Percentiles rank a stretch among this genome's conserved stretches.
Evolutionary conservation across 2,888 invertebrate species (phyloP).

Genomic region (Hypercompe scribonia): DNA sequence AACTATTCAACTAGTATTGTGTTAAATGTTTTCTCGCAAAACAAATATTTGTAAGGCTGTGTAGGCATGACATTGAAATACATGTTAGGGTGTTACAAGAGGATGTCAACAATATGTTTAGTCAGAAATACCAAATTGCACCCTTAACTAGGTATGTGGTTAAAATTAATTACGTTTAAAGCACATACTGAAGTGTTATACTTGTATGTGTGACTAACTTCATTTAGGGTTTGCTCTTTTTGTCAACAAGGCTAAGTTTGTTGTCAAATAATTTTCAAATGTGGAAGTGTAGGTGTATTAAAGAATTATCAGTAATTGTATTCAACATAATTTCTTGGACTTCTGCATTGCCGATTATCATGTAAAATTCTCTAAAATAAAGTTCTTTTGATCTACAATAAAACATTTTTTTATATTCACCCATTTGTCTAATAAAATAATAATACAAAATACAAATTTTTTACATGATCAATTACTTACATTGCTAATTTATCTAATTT

Average conservation of each 20-base stretch:
- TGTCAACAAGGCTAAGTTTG: conserved; percentile 75
- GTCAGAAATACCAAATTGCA: conserved; percentile 69
- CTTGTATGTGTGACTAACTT: conserved; percentile 72
- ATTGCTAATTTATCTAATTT: neutral
- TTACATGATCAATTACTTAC: neutral
- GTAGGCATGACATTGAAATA: conserved; percentile 61
- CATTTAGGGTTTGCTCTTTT: conserved; percentile 73
- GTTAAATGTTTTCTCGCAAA: conserved; percentile 54
- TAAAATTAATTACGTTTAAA: conserved; percentile 70
- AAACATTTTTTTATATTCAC: conserved; percentile 28
- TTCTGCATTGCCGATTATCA: conserved; percentile 86
- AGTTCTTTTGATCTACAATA: conserved; percentile 86
- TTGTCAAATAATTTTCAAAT: conserved; percentile 80
- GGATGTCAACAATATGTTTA: conserved; percentile 63
- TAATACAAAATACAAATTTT: neutral
- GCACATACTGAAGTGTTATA: conserved; percentile 66
- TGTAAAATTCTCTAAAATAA: conserved; percentile 87
- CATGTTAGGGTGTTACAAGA: conserved; percentile 66
- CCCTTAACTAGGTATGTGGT: conserved; percentile 68
- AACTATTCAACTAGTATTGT: conserved; percentile 70
- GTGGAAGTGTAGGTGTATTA: conserved; percentile 82
- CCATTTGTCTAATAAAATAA: conserved; percentile 1
- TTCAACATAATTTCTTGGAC: conserved; percentile 82
- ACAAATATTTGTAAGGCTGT: conserved; percentile 60
- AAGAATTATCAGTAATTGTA: conserved; percentile 78